phyloP scores from a whole-genome alignment of 2,888 invertebrate genomes.

The Dendrolimus houi region DNA sequence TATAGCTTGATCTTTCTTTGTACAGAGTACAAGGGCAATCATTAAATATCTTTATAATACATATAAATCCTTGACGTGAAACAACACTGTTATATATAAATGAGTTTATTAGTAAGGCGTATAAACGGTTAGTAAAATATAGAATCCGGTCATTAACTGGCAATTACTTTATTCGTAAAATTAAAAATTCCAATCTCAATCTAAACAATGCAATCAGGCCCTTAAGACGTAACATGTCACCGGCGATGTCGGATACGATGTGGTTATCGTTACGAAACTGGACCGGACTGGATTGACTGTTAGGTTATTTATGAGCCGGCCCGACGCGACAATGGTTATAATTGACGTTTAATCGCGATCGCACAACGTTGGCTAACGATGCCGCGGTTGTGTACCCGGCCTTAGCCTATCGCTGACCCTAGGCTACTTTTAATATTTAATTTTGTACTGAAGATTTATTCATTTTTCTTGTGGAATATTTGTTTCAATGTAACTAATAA shows the following conservation, averaged over 20 bases:
- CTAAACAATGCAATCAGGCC: neutral
- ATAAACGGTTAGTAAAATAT: too few relatives aligned
- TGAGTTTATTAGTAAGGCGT: too few relatives aligned
- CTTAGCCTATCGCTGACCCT: neutral
- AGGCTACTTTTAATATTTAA: neutral
- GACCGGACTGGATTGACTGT: conserved; percentile 36
- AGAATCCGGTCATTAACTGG: too few relatives aligned
- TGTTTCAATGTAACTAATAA: too few relatives aligned
- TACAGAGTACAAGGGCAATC: too few relatives aligned
- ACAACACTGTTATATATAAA: too few relatives aligned
- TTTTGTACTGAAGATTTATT: too few relatives aligned
- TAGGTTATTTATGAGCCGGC: conserved; percentile 49
- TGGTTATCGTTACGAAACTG: conserved; percentile 33
- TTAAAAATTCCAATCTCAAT: neutral
- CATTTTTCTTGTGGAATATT: too few relatives aligned
- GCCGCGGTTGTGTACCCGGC: conserved; percentile 28
- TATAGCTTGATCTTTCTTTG: too few relatives aligned
- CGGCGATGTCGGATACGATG: conserved; percentile 21
- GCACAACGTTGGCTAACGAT: conserved; percentile 37
- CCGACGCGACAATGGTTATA: conserved; percentile 58
- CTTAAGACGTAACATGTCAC: conserved; percentile 23
- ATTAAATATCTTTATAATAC: too few relatives aligned
- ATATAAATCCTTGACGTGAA: too few relatives aligned
- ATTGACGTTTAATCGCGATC: conserved; percentile 66
- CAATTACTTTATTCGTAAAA: too few relatives aligned